Conservation (phyloP, 1,140 invertebrate genomes). For the Mamestra configurata region DNA sequence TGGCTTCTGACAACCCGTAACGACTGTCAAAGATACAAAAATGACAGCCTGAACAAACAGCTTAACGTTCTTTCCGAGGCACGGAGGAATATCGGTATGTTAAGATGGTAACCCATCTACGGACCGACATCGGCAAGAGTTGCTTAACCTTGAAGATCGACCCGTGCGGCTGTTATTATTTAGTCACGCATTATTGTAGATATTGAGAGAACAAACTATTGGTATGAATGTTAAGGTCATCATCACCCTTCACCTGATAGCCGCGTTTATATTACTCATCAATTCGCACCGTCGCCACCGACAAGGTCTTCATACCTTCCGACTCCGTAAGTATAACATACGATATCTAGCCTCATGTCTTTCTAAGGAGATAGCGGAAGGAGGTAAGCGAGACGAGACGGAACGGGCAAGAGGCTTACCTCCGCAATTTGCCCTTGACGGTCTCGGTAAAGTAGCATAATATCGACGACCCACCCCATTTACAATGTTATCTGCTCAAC, state of each 20-base stretch:
- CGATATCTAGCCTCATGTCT: constrained; percentile 47
- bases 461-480: constrained; percentile 54
- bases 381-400: constrained; percentile 47
- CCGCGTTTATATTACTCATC: constrained; percentile 12
- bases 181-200: too few species aligned
- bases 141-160: too few species aligned
- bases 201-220: not conserved
- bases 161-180: too few species aligned
- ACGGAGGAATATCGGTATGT: too few species aligned
- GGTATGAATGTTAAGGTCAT: constrained; percentile 6
- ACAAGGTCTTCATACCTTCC: constrained; percentile 37
- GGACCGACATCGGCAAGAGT: too few species aligned
- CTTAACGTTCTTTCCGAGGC: too few species aligned
- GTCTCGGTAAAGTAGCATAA: constrained; percentile 48
- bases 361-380: constrained; percentile 67
- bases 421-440: constrained; percentile 60
- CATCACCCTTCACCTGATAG: constrained; percentile 16
- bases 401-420: constrained; percentile 53
- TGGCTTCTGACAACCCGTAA: too few species aligned
- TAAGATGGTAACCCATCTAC: too few species aligned
- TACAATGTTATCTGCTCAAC: constrained; percentile 57
- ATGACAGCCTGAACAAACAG: too few species aligned
- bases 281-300: constrained; percentile 3
- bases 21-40: too few species aligned
- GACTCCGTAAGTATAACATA: constrained; percentile 44